A percentile compares a stretch with the other conserved stretches of the same genome.
These are phyloP conservation scores for Platycnemis pennipes DNA, from an alignment of 2,888 invertebrate genomes.

Conservation along the genomic window DNA sequence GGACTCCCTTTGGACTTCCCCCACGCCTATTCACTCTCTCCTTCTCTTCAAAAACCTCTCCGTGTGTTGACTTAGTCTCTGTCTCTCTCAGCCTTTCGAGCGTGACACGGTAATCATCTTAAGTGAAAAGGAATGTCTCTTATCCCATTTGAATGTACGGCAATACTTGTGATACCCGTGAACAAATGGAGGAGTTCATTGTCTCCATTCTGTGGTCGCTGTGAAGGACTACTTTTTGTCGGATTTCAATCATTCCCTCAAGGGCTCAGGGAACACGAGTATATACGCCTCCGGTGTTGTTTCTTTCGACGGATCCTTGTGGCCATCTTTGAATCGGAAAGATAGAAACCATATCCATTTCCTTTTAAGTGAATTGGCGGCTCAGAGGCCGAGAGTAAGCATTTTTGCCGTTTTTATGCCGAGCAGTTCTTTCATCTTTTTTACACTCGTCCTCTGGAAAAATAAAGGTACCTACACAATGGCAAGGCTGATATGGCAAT, in stretches of 20 bases:
- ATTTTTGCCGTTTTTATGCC: too few relatives aligned
- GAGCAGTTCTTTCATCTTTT: too few relatives aligned
- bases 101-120: neutral
- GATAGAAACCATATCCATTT: too few relatives aligned
- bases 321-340: neutral
- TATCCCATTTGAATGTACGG: slow-evolving; percentile 8
- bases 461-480: too few relatives aligned
- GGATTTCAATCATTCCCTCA: neutral
- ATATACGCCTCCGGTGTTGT: neutral
- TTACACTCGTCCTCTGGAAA: too few relatives aligned
- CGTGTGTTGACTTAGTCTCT: neutral
- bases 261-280: neutral
- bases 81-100: neutral
- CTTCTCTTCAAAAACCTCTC: neutral
- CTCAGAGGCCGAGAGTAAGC: too few relatives aligned
- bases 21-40: neutral
- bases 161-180: neutral
- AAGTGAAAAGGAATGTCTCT: slow-evolving; percentile 12
- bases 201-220: neutral
- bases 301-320: neutral
- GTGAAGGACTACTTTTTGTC: neutral
- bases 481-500: too few relatives aligned
- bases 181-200: neutral
- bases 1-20: neutral
- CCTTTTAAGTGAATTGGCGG: too few relatives aligned